Evolutionary conservation across 2,113 vertebrate genomes (phyloP).

Genomic region (Prolemur simus): DNA sequence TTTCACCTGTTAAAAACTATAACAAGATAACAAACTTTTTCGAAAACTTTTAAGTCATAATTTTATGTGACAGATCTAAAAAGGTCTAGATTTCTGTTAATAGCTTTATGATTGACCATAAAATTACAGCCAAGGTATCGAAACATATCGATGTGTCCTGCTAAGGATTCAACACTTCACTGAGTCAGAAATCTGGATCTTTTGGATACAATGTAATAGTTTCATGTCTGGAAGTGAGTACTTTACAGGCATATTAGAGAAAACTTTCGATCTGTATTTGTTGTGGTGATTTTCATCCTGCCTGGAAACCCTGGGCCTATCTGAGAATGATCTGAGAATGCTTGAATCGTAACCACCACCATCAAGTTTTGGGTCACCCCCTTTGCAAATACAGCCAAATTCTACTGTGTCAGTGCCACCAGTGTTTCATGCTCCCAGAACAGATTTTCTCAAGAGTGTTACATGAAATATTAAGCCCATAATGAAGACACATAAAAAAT

Average conservation of each 20-base stretch:
- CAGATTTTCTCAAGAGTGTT: not conserved
- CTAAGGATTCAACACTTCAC: no score
- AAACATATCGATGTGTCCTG: no score
- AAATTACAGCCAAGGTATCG: no score
- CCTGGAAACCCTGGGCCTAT: not conserved
- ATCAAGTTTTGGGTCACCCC: not conserved
- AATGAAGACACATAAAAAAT: not conserved
- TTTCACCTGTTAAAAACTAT: not conserved
- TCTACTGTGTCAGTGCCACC: not conserved
- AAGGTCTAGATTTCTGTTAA: no score
- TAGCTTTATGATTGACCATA: no score
- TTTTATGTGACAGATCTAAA: no score
- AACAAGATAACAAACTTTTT: not conserved
- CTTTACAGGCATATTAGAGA: no score
- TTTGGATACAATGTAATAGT: no score
- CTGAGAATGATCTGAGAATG: not conserved
- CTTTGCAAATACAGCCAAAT: not conserved
- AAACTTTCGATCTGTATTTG: not conserved
- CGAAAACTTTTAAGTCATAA: not conserved
- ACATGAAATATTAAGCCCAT: not conserved
- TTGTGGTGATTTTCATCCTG: not conserved
- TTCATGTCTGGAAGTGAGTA: no score
- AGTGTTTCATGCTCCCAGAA: not conserved
- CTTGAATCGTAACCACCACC: not conserved
- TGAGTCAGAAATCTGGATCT: no score